phyloP scores from a whole-genome alignment of 2,888 invertebrate genomes.

The Chloroclystis v-ata region DNA sequence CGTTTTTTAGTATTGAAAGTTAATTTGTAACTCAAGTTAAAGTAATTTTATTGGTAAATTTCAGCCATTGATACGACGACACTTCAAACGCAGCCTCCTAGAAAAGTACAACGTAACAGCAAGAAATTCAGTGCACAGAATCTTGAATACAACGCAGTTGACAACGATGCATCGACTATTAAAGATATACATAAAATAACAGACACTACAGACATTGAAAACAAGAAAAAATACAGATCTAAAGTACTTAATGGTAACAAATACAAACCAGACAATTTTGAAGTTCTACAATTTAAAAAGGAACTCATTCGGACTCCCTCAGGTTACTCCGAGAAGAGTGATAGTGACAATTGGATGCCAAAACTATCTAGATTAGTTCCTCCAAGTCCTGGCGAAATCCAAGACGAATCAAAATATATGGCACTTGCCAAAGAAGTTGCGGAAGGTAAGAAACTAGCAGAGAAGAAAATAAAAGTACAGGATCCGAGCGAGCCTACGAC shows the following conservation, averaged over 20 bases:
- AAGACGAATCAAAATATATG: slow-evolving; percentile 8
- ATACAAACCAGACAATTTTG: slow-evolving; percentile 33
- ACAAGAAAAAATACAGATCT: slow-evolving; percentile 33
- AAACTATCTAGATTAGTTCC: slow-evolving; percentile 24
- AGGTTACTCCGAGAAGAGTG: slow-evolving; percentile 34
- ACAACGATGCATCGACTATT: neutral
- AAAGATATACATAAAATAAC: neutral
- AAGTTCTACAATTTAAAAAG: slow-evolving; percentile 44
- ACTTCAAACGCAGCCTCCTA: slow-evolving; percentile 29
- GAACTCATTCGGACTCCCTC: slow-evolving; percentile 46
- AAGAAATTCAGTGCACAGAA: slow-evolving; percentile 50
- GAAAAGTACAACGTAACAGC: slow-evolving; percentile 35
- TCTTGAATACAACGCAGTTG: slow-evolving; percentile 31
- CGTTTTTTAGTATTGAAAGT: too few relatives aligned
- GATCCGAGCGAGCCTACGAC: slow-evolving; percentile 34
- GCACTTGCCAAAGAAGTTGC: slow-evolving; percentile 23
- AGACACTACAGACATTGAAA: neutral
- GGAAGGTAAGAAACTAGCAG: slow-evolving; percentile 23
- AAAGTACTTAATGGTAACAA: slow-evolving; percentile 33
- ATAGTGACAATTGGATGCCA: slow-evolving; percentile 22
- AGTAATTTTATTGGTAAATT: too few relatives aligned
- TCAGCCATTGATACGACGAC: slow-evolving; percentile 24
- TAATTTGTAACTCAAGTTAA: too few relatives aligned
- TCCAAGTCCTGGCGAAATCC: slow-evolving; percentile 9
- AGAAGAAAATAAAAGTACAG: slow-evolving; percentile 24